Evolutionary conservation across 35 echinoderm and acorn worm species (phyloP).

Genomic region (Ptychodera flava): DNA sequence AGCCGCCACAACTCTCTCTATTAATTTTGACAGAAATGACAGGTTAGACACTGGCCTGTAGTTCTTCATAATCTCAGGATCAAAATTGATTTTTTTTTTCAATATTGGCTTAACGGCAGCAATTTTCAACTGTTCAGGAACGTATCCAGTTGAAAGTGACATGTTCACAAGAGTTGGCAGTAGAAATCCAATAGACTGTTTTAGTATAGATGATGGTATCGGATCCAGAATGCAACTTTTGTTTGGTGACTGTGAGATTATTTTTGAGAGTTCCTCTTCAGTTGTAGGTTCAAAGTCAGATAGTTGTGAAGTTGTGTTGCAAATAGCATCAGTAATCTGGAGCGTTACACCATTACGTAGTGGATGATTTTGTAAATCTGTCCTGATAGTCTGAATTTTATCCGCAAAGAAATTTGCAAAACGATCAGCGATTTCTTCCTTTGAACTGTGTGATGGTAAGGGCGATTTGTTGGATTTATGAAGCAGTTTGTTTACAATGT

Average conservation of each 20-base stretch:
- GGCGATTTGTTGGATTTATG: neutral
- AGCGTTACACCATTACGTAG: too few relatives aligned
- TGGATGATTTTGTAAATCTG: neutral
- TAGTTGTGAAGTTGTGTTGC: neutral
- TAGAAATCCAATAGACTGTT: neutral
- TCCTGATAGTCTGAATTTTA: neutral
- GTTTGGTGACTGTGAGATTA: neutral
- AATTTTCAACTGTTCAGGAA: neutral
- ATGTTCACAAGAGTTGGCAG: neutral
- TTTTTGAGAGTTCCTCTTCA: neutral
- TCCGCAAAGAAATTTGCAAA: neutral
- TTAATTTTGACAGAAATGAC: conserved; percentile 28
- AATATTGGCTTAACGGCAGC: neutral
- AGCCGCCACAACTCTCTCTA: neutral
- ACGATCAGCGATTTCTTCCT: neutral
- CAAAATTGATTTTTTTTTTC: neutral
- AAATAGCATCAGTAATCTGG: neutral
- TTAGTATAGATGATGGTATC: neutral
- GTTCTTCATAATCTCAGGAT: conserved; percentile 28
- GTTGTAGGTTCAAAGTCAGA: neutral
- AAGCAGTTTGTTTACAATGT: neutral
- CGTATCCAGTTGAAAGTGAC: neutral
- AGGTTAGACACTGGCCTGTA: conserved; percentile 54
- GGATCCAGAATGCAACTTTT: neutral
- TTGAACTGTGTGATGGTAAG: neutral